phyloP scores from a whole-genome alignment of 2,888 invertebrate genomes.

The Nycteola revayana region DNA sequence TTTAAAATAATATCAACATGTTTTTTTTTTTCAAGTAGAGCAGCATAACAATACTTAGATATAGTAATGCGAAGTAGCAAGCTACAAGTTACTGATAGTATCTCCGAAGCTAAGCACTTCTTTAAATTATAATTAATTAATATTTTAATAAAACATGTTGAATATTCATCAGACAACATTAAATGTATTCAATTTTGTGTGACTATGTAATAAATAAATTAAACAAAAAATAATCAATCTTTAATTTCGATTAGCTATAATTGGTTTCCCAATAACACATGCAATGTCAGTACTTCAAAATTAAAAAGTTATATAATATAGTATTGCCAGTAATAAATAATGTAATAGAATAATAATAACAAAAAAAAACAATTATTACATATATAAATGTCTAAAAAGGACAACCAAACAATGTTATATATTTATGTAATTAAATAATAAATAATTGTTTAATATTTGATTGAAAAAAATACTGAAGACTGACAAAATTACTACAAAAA shows the following conservation, averaged over 20 bases:
- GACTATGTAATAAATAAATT: slow-evolving; percentile 63
- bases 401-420: no score
- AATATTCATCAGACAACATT: slow-evolving; percentile 43
- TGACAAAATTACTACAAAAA: no score
- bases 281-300: no score
- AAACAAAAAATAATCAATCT: slow-evolving; percentile 44
- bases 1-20: slow-evolving; percentile 53
- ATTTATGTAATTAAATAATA: no score
- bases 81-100: slow-evolving; percentile 39
- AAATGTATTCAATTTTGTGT: slow-evolving; percentile 66
- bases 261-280: slow-evolving; percentile 17
- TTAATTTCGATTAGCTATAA: slow-evolving; percentile 47
- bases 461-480: no score
- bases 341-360: no score
- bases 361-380: no score
- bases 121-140: slow-evolving; percentile 28
- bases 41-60: slow-evolving; percentile 25
- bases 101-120: slow-evolving; percentile 36
- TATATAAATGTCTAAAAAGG: no score
- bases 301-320: no score
- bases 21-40: slow-evolving; percentile 38
- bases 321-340: no score
- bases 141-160: slow-evolving; percentile 57
- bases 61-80: slow-evolving; percentile 25
- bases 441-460: no score